Evolutionary conservation across 2,113 vertebrate species (phyloP).

Genomic region (Alligator mississippiensis): DNA sequence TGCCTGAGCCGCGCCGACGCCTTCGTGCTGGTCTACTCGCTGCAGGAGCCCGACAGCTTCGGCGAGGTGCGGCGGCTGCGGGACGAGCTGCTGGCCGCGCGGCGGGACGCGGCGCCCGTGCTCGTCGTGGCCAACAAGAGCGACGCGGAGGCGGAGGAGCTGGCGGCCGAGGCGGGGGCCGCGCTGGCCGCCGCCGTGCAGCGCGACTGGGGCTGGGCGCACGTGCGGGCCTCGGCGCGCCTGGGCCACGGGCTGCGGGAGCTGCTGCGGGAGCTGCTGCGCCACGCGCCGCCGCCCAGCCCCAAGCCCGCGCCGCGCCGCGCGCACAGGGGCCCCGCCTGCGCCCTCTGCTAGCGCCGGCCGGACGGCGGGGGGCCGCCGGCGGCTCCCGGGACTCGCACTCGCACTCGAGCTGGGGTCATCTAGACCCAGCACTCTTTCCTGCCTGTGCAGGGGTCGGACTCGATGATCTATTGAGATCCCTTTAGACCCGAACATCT

Average conservation of each 20-base stretch:
- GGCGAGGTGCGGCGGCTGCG: conserved; percentile 74
- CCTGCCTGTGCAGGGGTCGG: no score
- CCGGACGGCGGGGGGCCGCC: no score
- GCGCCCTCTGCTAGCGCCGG: conserved; percentile 68
- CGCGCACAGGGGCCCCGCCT: conserved; percentile 69
- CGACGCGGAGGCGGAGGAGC: conserved; percentile 34
- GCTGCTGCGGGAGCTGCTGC: conserved; percentile 73
- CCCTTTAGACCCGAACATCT: no score
- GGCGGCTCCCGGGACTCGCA: no score
- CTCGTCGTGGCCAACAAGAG: conserved; percentile 76
- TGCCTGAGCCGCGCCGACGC: conserved; percentile 77
- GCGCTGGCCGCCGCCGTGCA: no score
- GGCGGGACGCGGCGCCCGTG: conserved; percentile 50
- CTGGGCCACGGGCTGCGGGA: conserved; percentile 64
- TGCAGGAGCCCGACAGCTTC: conserved; percentile 72
- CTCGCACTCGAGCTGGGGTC: no score
- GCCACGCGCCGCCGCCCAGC: conserved; percentile 59
- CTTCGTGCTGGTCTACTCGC: conserved; percentile 78
- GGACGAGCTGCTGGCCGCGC: conserved; percentile 73
- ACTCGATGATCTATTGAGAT: no score
- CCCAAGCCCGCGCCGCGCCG: background rate
- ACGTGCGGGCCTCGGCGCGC: conserved; percentile 79
- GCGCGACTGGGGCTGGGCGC: no score
- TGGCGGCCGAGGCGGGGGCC: conserved; percentile 65
- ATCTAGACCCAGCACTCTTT: no score